Conservation (phyloP, 2,113 vertebrate genomes). For the Hiodon tergisus region DNA sequence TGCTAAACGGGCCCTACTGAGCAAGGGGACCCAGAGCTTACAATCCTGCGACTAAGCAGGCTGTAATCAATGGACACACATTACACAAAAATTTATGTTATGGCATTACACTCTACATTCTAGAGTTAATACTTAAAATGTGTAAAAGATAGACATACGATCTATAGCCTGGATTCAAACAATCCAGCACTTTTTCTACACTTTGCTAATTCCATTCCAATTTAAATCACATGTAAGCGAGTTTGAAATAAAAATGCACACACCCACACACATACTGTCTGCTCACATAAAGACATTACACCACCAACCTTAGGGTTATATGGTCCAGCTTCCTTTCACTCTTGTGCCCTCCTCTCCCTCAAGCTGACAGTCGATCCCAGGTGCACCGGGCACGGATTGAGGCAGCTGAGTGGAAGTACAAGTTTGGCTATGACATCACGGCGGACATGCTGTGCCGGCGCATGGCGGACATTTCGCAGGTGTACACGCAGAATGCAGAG, state of each 20-base stretch:
- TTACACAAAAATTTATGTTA: background rate
- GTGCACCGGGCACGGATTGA: slow-evolving; percentile 68
- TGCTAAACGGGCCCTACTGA: background rate
- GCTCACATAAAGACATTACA: background rate
- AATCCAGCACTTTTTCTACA: no score
- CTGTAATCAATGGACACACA: background rate
- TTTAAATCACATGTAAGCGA: no score
- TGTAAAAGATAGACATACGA: no score
- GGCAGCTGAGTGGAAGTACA: slow-evolving; percentile 69
- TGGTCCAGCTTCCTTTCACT: background rate
- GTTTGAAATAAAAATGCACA: no score
- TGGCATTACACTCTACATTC: no score
- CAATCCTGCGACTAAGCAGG: no score
- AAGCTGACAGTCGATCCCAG: slow-evolving; percentile 69
- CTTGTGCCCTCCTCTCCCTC: background rate
- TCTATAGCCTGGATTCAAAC: no score
- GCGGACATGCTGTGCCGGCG: slow-evolving; percentile 63
- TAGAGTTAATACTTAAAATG: no score
- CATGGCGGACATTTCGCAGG: slow-evolving; percentile 68
- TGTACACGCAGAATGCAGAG: slow-evolving; percentile 72
- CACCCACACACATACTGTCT: background rate
- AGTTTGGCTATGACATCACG: slow-evolving; percentile 68
- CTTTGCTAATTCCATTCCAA: no score
- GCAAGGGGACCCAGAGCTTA: background rate
- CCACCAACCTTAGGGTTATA: background rate